A percentile compares a stretch with the other conserved stretches of the same genome.
These are phyloP conservation scores for Octomys mimax DNA, from an alignment of 2,797 vertebrate genomes.

Conservation along the genomic window DNA sequence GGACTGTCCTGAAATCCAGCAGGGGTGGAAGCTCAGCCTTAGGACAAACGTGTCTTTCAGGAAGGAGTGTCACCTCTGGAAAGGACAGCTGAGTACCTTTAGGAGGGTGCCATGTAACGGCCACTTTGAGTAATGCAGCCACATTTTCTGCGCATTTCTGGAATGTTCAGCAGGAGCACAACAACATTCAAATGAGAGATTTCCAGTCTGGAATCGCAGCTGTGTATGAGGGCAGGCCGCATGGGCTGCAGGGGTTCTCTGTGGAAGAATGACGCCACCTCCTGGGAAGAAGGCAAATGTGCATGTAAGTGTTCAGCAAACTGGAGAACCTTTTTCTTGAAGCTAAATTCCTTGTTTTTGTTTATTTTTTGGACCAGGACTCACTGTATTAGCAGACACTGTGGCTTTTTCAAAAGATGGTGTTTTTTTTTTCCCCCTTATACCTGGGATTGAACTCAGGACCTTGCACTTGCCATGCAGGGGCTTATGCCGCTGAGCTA, in stretches of 20 bases:
- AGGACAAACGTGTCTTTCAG: conserved; percentile 39
- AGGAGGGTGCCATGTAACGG: background rate
- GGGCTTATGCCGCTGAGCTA: too few relatives aligned
- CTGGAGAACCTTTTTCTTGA: background rate
- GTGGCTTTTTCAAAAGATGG: background rate
- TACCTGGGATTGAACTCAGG: too few relatives aligned
- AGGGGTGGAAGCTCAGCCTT: background rate
- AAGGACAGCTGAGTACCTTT: conserved; percentile 6
- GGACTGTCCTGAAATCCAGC: background rate
- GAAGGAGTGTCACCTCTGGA: conserved; percentile 45
- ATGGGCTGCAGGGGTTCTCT: background rate
- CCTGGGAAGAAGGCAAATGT: background rate
- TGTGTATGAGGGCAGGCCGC: background rate
- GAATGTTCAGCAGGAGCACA: background rate
- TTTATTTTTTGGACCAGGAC: background rate
- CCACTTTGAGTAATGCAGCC: background rate
- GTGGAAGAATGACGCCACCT: background rate
- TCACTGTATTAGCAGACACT: background rate
- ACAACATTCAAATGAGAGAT: background rate
- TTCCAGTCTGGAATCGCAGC: background rate
- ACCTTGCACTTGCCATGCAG: too few relatives aligned
- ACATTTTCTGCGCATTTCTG: background rate
- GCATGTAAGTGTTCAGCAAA: background rate
- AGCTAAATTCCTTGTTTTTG: background rate
- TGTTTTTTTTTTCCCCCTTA: too few relatives aligned